phyloP scores from a whole-genome alignment of 2,797 vertebrate genomes.

The Choloepus didactylus region DNA sequence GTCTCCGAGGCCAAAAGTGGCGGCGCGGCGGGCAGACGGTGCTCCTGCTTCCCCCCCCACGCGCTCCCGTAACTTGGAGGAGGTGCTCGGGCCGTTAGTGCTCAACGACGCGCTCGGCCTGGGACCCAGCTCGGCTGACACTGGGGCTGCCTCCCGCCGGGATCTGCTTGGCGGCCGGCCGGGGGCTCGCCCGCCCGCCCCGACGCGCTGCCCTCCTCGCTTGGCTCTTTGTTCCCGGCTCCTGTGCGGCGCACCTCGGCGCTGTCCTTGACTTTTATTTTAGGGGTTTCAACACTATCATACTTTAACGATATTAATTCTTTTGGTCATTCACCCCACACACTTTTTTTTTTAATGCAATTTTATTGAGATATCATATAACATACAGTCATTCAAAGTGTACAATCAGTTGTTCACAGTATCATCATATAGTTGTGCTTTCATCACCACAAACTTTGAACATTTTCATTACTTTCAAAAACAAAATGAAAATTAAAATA shows the following conservation, averaged over 20 bases:
- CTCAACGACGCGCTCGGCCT: slow-evolving; percentile 56
- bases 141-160: slow-evolving; percentile 69
- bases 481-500: no score
- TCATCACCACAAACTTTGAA: no score
- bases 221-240: slow-evolving; percentile 84
- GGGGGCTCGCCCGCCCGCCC: slow-evolving; percentile 27
- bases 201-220: slow-evolving; percentile 57
- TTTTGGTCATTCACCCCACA: background rate
- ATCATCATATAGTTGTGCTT: no score
- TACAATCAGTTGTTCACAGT: no score
- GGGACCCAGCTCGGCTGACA: slow-evolving; percentile 69
- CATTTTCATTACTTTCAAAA: no score
- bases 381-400: no score
- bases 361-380: no score
- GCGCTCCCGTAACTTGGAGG: slow-evolving; percentile 68
- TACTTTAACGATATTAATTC: background rate
- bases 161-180: slow-evolving; percentile 64
- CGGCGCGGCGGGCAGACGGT: background rate
- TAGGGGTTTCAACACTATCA: background rate
- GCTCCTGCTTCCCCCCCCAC: background rate
- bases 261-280: slow-evolving; percentile 63
- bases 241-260: slow-evolving; percentile 83
- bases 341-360: no score
- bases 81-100: slow-evolving; percentile 54
- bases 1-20: background rate